Conservation (phyloP, 2,888 invertebrate species). For the Melinopterus prodromus region DNA sequence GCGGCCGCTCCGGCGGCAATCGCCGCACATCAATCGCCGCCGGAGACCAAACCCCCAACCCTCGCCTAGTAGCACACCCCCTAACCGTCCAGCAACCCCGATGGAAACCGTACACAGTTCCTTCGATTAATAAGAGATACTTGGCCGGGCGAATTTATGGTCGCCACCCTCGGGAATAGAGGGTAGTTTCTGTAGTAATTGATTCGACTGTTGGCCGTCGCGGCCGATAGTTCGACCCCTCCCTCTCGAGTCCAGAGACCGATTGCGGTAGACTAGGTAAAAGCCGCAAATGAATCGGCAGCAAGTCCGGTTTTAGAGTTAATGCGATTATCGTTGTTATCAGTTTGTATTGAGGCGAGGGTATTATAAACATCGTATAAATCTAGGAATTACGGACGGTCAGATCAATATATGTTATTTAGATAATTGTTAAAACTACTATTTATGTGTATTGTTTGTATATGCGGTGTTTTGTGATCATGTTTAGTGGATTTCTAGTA, state of each 20-base stretch:
- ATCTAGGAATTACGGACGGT: no score
- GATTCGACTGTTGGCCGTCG: constrained; percentile 21
- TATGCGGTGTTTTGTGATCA: no score
- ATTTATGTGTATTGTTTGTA: no score
- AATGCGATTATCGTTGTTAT: not conserved
- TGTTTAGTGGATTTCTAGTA: no score
- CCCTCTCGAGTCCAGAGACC: constrained; percentile 8
- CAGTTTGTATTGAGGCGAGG: not conserved
- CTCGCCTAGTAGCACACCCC: constrained; percentile 7
- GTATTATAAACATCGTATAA: no score
- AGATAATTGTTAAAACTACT: no score
- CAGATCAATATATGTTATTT: no score
- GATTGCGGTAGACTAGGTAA: not conserved
- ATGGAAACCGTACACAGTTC: constrained; percentile 14
- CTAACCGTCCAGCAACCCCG: constrained; percentile 10
- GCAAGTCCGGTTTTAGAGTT: not conserved
- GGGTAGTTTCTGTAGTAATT: constrained; percentile 26
- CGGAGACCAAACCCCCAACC: not conserved
- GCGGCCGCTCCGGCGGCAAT: constrained; percentile 9
- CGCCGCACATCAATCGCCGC: constrained; percentile 16
- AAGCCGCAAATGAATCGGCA: constrained; percentile 4
- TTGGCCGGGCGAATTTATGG: constrained; percentile 15
- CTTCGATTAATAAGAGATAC: constrained; percentile 26
- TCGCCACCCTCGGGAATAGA: constrained; percentile 10
- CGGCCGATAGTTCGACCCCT: constrained; percentile 18